Conservation (phyloP, 2,888 invertebrate genomes). For the Ophion ventricosus region DNA sequence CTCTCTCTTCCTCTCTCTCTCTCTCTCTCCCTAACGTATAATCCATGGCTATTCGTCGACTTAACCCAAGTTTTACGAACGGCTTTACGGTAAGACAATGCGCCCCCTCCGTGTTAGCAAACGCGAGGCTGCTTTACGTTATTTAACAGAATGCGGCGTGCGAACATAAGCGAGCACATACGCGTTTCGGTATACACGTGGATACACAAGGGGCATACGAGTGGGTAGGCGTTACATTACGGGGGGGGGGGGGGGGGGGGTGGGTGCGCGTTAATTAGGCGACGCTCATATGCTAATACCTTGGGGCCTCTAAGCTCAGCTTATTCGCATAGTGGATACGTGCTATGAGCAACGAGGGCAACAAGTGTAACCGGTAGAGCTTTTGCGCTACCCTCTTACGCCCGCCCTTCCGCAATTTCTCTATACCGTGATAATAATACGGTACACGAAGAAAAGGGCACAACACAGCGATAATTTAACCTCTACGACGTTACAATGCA, state of each 20-base stretch:
- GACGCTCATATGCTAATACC: constrained; percentile 82
- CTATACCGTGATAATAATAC: constrained; percentile 31
- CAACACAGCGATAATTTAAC: constrained; percentile 21
- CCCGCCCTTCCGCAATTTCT: constrained; percentile 25
- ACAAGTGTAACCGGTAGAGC: constrained; percentile 76
- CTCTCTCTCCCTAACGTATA: constrained; percentile 47
- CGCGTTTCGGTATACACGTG: not conserved
- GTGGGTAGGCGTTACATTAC: not conserved
- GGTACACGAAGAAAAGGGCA: constrained; percentile 49
- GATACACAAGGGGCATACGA: constrained; percentile 3
- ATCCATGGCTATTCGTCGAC: constrained; percentile 68
- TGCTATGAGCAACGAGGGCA: constrained; percentile 76
- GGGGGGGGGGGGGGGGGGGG: constrained; percentile 24
- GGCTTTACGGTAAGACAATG: constrained; percentile 81
- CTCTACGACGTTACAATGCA: constrained; percentile 13
- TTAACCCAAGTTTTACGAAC: constrained; percentile 80
- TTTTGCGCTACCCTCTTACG: constrained; percentile 66
- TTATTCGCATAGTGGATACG: constrained; percentile 79
- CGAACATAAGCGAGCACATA: not conserved
- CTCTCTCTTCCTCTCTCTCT: not conserved
- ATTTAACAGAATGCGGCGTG: constrained; percentile 54
- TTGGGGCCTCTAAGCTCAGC: constrained; percentile 81
- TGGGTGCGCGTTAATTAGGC: constrained; percentile 81
- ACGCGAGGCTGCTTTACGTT: constrained; percentile 61
- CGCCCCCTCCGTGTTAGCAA: constrained; percentile 65